These are phyloP conservation scores for Coregonus suidteri DNA, from an alignment of 2,797 vertebrate species.

Conservation along the genomic window DNA sequence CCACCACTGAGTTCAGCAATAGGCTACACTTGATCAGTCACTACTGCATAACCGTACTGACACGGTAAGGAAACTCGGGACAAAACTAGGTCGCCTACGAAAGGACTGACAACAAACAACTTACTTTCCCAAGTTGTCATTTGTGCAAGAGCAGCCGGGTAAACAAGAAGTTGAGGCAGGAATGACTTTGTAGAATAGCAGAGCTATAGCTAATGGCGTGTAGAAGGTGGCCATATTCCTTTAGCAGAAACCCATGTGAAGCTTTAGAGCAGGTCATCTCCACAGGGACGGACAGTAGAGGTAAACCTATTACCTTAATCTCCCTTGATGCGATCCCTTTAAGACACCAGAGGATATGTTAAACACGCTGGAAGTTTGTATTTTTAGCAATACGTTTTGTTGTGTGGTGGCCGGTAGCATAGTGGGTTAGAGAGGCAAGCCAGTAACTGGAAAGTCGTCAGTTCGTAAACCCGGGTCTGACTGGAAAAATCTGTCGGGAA, in stretches of 20 bases:
- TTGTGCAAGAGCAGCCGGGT: conserved; percentile 81
- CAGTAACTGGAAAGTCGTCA: no score
- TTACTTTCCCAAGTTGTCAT: conserved; percentile 86
- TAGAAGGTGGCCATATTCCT: conserved; percentile 80
- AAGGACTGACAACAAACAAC: conserved; percentile 15
- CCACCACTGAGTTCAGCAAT: no score
- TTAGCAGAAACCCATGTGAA: conserved; percentile 65
- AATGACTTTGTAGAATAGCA: conserved; percentile 61
- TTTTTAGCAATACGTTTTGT: conserved; percentile 57
- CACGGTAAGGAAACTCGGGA: not conserved
- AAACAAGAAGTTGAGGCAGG: conserved; percentile 71
- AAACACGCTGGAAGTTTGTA: conserved; percentile 48
- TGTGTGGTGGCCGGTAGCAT: not conserved
- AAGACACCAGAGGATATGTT: conserved; percentile 56
- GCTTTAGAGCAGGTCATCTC: conserved; percentile 65
- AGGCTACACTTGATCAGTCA: not conserved
- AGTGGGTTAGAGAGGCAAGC: no score
- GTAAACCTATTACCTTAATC: conserved; percentile 94
- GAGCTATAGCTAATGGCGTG: conserved; percentile 62
- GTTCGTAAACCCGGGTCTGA: no score
- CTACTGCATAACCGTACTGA: conserved; percentile 4
- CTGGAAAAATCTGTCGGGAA: no score
- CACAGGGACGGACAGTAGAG: conserved; percentile 53
- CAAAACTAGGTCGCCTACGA: not conserved
- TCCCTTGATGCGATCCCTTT: conserved; percentile 73